phyloP scores from a whole-genome alignment of 2,888 invertebrate genomes.

The Cryptocheilus praepositus region DNA sequence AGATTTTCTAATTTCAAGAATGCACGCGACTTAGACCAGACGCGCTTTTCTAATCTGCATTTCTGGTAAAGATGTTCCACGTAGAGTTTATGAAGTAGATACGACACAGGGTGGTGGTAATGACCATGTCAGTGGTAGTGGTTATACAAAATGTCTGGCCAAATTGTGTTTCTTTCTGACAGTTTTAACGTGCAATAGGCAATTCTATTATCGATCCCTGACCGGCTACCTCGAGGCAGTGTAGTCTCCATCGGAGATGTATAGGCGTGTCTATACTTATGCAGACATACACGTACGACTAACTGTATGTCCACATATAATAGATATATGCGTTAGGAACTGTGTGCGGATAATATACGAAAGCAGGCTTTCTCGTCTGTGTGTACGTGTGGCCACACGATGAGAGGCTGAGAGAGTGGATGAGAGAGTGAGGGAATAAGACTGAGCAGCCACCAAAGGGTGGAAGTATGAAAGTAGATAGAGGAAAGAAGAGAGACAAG shows the following conservation, averaged over 20 bases:
- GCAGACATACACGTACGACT: not conserved
- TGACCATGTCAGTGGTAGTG: not conserved
- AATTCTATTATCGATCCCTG: conserved; percentile 69
- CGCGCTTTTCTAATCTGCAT: too few relatives aligned
- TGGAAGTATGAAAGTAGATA: not conserved
- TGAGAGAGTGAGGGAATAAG: conserved; percentile 12
- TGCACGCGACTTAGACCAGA: too few relatives aligned
- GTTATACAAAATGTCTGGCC: conserved; percentile 36
- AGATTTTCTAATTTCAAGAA: too few relatives aligned
- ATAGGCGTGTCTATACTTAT: conserved; percentile 2
- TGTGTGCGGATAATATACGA: conserved; percentile 20
- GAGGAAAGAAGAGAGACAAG: not conserved
- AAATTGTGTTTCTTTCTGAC: conserved; percentile 62
- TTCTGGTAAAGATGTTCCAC: too few relatives aligned
- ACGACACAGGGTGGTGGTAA: not conserved
- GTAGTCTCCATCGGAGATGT: conserved; percentile 31
- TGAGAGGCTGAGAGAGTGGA: conserved; percentile 16
- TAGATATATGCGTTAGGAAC: not conserved
- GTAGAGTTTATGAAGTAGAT: too few relatives aligned
- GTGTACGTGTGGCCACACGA: conserved; percentile 21
- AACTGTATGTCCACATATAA: not conserved
- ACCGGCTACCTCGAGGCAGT: conserved; percentile 49
- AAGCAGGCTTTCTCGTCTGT: not conserved
- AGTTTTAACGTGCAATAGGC: conserved; percentile 66
- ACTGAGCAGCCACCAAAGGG: too few relatives aligned